Percentiles rank a stretch among this genome's conserved stretches.
Evolutionary conservation across 2,888 invertebrate species (phyloP).

Genomic region (Polyommatus icarus): DNA sequence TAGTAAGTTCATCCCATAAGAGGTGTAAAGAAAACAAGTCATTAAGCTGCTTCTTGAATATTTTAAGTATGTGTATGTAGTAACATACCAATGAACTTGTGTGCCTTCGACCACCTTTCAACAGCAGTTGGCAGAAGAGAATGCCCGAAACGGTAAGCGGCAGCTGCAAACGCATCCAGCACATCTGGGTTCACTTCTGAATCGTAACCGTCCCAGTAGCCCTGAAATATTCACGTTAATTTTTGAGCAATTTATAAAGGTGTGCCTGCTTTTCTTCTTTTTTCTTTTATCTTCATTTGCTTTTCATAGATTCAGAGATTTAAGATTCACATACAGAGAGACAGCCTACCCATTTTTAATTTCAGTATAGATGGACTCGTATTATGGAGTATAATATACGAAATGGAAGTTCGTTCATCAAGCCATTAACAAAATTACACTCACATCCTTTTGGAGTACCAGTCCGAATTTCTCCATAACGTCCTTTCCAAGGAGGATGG

Average conservation of each 20-base stretch:
- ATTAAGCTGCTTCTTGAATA: too few relatives aligned
- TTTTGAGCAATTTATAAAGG: constrained; percentile 31
- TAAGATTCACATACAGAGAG: background rate
- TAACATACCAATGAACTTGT: constrained; percentile 94
- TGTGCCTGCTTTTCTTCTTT: too few relatives aligned
- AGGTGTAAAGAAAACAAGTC: too few relatives aligned
- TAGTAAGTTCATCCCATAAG: too few relatives aligned
- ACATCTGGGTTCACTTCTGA: constrained; percentile 91
- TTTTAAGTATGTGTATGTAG: too few relatives aligned
- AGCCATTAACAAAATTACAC: background rate
- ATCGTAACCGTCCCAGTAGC: constrained; percentile 92
- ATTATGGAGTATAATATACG: too few relatives aligned
- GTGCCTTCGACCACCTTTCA: constrained; percentile 96
- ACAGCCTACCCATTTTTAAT: too few relatives aligned
- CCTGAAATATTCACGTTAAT: constrained; percentile 65
- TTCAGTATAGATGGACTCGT: too few relatives aligned
- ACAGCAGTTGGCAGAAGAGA: constrained; percentile 93
- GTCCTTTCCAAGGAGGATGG: constrained; percentile 92
- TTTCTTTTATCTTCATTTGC: too few relatives aligned
- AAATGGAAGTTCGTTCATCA: constrained; percentile 1
- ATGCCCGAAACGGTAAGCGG: constrained; percentile 95
- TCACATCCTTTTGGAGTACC: constrained; percentile 88
- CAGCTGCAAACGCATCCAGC: constrained; percentile 93
- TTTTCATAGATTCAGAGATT: background rate
- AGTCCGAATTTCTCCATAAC: constrained; percentile 95